Conservation (phyloP, 2,797 vertebrate species). For the Rhincodon typus region DNA sequence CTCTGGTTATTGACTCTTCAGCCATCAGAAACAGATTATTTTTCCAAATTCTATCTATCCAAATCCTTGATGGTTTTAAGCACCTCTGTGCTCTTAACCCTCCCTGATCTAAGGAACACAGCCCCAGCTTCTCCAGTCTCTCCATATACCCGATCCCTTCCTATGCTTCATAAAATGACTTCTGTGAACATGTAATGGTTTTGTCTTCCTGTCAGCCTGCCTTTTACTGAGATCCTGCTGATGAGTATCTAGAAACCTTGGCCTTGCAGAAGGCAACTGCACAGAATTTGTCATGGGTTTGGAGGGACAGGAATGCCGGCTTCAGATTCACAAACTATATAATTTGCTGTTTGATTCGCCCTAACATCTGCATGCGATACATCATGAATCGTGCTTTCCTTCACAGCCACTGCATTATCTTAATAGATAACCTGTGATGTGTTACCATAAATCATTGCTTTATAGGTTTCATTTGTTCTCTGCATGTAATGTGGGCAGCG, state of each 20-base stretch:
- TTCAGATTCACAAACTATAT: background rate
- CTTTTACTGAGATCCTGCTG: background rate
- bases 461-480: background rate
- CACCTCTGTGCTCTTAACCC: background rate
- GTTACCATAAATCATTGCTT: conserved; percentile 13
- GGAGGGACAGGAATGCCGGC: background rate
- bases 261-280: background rate
- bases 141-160: background rate
- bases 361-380: conserved; percentile 1
- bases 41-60: background rate
- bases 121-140: background rate
- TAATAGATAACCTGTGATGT: conserved; percentile 19
- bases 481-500: conserved; percentile 4
- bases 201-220: background rate
- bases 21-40: background rate
- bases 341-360: background rate
- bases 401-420: conserved; percentile 13
- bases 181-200: background rate
- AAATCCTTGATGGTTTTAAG: background rate
- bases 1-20: background rate
- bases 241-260: no score
- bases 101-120: background rate
- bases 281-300: background rate
- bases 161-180: background rate
- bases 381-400: conserved; percentile 14